Percentiles rank a stretch among this genome's conserved stretches.
Evolutionary conservation across 2,113 vertebrate genomes (phyloP).

Genomic region (Peucedramus taeniatus): DNA sequence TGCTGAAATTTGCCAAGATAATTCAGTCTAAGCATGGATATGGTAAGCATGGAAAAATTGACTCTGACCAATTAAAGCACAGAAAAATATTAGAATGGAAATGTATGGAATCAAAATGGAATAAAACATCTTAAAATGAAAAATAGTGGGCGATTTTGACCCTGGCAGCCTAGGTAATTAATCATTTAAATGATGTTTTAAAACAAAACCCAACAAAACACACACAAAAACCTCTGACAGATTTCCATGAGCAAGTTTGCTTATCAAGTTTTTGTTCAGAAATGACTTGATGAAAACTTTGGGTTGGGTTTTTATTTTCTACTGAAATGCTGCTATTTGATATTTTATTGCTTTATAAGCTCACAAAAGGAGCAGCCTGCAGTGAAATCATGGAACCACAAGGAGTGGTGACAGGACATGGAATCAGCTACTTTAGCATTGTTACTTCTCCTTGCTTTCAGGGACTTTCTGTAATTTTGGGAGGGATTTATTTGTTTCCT

Average conservation of each 20-base stretch:
- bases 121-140: not conserved
- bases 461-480: not conserved
- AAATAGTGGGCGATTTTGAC: not conserved
- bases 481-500: not conserved
- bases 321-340: not conserved
- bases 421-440: not conserved
- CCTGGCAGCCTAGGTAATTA: not conserved
- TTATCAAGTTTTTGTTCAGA: not conserved
- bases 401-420: not conserved
- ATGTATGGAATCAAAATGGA: not conserved
- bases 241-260: not conserved
- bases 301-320: not conserved
- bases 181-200: not conserved
- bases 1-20: not conserved
- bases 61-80: not conserved
- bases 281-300: not conserved
- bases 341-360: not conserved
- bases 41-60: not conserved
- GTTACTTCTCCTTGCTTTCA: not conserved
- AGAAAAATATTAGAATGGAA: not conserved
- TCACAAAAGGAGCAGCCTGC: not conserved
- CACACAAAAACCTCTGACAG: not conserved
- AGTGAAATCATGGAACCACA: not conserved
- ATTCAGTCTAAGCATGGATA: not conserved
- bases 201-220: not conserved